A percentile compares a stretch with the other conserved stretches of the same genome.
Conservation (phyloP, 2,888 invertebrate species). For the Drosophila maculinotata region DNA sequence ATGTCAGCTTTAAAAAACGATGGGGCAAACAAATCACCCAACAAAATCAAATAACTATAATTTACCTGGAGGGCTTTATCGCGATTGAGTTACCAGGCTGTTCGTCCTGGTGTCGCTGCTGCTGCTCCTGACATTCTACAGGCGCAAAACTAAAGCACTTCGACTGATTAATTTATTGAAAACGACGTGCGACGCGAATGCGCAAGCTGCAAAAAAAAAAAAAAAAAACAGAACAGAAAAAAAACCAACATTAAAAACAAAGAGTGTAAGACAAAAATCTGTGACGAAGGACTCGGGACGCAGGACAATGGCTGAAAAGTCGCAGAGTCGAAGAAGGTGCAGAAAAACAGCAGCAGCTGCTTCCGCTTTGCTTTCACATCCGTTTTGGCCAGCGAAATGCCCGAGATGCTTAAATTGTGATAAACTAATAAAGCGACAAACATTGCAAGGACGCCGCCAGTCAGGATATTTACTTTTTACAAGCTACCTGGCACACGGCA, state of each 20-base stretch:
- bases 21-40: slow-evolving; percentile 74
- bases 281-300: slow-evolving; percentile 44
- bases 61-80: slow-evolving; percentile 75
- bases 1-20: slow-evolving; percentile 74
- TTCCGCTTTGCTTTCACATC: slow-evolving; percentile 54
- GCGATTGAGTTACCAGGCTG: slow-evolving; percentile 74
- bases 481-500: slow-evolving; percentile 57
- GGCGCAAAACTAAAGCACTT: slow-evolving; percentile 64
- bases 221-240: slow-evolving; percentile 22
- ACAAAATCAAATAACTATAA: slow-evolving; percentile 80
- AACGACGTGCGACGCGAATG: slow-evolving; percentile 57
- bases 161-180: slow-evolving; percentile 80
- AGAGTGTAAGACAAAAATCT: slow-evolving; percentile 57
- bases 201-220: slow-evolving; percentile 22
- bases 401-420: slow-evolving; percentile 72
- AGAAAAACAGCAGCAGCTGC: slow-evolving; percentile 30
- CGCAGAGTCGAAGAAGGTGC: slow-evolving; percentile 19
- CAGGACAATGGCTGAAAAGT: slow-evolving; percentile 36
- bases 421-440: slow-evolving; percentile 80
- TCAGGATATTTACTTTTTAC: slow-evolving; percentile 79
- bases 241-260: slow-evolving; percentile 48
- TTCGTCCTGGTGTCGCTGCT: slow-evolving; percentile 24
- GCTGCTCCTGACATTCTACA: slow-evolving; percentile 23
- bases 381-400: slow-evolving; percentile 37
- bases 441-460: slow-evolving; percentile 47